Base-by-base conservation (phyloP, 2,888 invertebrate genomes). In the Bedellia somnulentella region DNA sequence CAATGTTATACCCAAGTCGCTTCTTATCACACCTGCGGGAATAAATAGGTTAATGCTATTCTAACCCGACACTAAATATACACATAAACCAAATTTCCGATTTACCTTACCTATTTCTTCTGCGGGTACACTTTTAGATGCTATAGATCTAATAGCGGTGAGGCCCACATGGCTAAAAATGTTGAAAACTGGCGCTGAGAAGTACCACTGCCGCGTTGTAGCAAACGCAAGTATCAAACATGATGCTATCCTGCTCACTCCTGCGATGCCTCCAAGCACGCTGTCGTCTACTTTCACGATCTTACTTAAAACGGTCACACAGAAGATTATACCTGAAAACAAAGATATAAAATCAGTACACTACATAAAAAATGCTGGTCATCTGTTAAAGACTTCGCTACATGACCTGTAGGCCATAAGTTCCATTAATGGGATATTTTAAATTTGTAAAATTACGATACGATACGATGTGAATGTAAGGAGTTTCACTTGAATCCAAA, bases 121-220 rank as follows among this genome's bases (percentile, higher is more conserved):
- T 2, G 60, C 48, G 14, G 78, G 64, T 5, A 80, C 80, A 38
- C 73, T 60, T 43, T 81, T 81, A 0, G 78, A 75, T 3, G 78
- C 79, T 24, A 80, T 73, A 1, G 80, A 80, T 29, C 80, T 54
- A 31, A 81, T 61, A 1, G 80, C 79, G n/a, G 80, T 80, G 15
- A 80, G 52, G 1, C 79, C 77, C 1, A 77, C 71, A 11, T 75
- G 70, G 27, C 80, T 79, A 39, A 80, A 75, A 34, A 80, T 62
- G 13, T 79, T 78, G 39, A 79, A 61, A 5, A 73, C 18, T 0
- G 76, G 73, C 25, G 76, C 80, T 1, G 62, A 48, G 37, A 76
- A 80, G 48, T 64, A 76, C 76, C 78, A 77, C 2, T 49, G 35
- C 22, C 64, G 50, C 10, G 49, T 62, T 1, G 68, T 62, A 1